A percentile compares a stretch with the other conserved stretches of the same genome.
Evolutionary conservation across 2,888 invertebrate species (phyloP).

Genomic region (Rapana venosa): DNA sequence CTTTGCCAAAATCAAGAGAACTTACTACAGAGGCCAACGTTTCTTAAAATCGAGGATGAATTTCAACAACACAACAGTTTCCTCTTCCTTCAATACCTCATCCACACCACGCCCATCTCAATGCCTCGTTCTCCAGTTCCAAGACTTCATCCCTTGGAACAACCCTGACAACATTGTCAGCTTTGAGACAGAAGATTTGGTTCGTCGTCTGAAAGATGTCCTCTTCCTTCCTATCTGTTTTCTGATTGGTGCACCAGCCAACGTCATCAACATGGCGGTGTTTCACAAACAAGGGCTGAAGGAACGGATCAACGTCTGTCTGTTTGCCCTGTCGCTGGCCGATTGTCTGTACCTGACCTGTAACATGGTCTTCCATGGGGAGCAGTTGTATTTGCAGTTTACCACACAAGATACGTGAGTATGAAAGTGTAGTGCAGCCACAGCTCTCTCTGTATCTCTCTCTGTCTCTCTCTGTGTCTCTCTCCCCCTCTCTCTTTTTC

Average conservation of each 20-base stretch:
- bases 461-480: too few species aligned
- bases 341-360: too few species aligned
- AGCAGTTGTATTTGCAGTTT: too few species aligned
- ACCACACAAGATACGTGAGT: too few species aligned
- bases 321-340: not conserved
- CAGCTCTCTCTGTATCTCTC: too few species aligned
- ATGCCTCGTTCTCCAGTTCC: not conserved
- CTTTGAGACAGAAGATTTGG: not conserved
- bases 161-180: not conserved
- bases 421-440: too few species aligned
- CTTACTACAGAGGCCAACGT: too few species aligned
- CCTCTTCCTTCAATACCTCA: not conserved
- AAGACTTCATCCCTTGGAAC: not conserved
- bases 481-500: too few species aligned
- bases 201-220: not conserved
- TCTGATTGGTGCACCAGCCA: constrained; percentile 1
- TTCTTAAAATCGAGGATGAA: too few species aligned
- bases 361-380: too few species aligned
- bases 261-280: constrained; percentile 24
- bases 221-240: not conserved
- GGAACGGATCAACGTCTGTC: constrained; percentile 14
- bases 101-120: not conserved
- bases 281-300: not conserved
- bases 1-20: too few species aligned
- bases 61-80: too few species aligned